Base-by-base conservation (phyloP, 2,888 invertebrate species). In the Neoascia interrupta region DNA sequence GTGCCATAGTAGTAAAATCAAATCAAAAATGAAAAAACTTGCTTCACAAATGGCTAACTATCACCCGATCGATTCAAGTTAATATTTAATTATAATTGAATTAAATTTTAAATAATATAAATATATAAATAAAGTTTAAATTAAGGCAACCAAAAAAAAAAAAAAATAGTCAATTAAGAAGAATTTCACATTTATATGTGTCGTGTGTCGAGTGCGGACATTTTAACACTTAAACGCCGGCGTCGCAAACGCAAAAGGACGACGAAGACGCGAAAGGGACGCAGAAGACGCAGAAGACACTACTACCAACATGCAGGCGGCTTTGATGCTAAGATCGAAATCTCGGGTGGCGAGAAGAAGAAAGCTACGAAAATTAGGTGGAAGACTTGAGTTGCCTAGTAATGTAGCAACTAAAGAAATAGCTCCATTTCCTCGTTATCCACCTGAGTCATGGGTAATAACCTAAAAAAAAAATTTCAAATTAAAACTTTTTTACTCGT, bases 271-370 rank as follows among this genome's bases (percentile, higher is more conserved):
- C 82, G 83, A 82, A 82, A 75, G 79, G 82, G 75, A 82, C 82
- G 82, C 79, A 83, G 82, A 81, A 85, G 83, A 56, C 81, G 69
- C 66, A 66, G 68, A 73, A 74, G 81, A 47, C 81, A 81, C 81
- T 81, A 75, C 75, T 64, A 81, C 75, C 91, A 93, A 93, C 89
- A 96, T 96, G 95, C 96, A 96, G 93, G 96, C 96, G 92, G 96
- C 96, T 91, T 93, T 96, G 91, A 94, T 95, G 92, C 93, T 96
- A 91, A 93, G 95, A 92, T 92, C 94, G 90, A 95, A 95, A 92
- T 95, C 95, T 92, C 93, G 95, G 91, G 94, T 95, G 90, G 91
- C 93, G 87, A 92, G 93, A 90, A 91, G 92, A 91, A 94, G 94
- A 92, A 93, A 93, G 89, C 92, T 93, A 87, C 91, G 92, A 86